Evolutionary conservation across 2,888 invertebrate genomes (phyloP).

Genomic region (Ochlodes sylvanus): DNA sequence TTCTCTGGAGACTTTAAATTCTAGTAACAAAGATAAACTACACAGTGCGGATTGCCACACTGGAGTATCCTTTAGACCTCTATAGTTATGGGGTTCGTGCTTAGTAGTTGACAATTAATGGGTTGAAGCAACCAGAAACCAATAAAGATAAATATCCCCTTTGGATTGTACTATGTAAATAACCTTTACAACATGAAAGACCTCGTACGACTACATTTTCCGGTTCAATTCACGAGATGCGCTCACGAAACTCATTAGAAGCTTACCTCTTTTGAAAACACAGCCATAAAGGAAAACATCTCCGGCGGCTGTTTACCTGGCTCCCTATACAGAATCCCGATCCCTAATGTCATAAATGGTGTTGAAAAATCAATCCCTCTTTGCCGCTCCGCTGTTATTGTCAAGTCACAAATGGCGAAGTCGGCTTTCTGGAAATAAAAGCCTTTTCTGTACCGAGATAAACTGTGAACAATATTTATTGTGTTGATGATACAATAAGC

Average conservation of each 20-base stretch:
- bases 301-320: constrained; percentile 94
- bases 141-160: no score
- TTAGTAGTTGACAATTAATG: no score
- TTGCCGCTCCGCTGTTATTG: constrained; percentile 94
- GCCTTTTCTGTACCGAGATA: constrained; percentile 4
- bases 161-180: background rate
- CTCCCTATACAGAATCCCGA: constrained; percentile 94
- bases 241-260: constrained; percentile 2
- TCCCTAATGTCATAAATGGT: constrained; percentile 97
- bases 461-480: constrained; percentile 20
- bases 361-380: constrained; percentile 97
- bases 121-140: no score
- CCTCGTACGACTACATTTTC: background rate
- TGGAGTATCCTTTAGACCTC: no score
- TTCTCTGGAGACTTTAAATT: background rate
- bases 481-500: background rate
- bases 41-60: no score
- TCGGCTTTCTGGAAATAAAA: constrained; percentile 89
- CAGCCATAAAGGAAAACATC: constrained; percentile 96
- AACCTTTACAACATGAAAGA: background rate
- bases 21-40: background rate
- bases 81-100: no score
- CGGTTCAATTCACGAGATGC: constrained; percentile 6
- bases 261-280: constrained; percentile 89
- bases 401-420: constrained; percentile 96